Evolutionary conservation across 2,888 invertebrate genomes (phyloP).

Genomic region (Disparrhopalites patrizii): DNA sequence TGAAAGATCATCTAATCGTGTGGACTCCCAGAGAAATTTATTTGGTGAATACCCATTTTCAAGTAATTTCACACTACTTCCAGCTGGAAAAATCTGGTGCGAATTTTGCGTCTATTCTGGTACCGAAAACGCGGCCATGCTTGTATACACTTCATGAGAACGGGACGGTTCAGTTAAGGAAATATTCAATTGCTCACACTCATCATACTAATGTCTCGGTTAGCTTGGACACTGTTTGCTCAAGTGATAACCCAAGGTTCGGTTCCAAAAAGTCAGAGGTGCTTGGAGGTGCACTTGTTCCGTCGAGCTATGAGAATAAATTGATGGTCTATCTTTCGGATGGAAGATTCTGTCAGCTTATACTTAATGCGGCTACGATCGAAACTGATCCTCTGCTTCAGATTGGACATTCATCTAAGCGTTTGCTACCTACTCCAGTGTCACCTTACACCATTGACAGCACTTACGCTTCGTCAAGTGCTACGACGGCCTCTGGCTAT

Average conservation of each 20-base stretch:
- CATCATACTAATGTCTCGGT: slow-evolving; percentile 31
- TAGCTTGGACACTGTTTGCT: slow-evolving; percentile 38
- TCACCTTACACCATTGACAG: slow-evolving; percentile 2
- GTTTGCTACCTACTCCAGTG: slow-evolving; percentile 21
- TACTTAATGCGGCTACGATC: too few species aligned
- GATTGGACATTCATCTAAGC: slow-evolving; percentile 1
- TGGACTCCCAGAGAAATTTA: slow-evolving; percentile 38
- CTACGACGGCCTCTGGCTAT: too few species aligned
- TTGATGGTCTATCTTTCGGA: slow-evolving; percentile 43
- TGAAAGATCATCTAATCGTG: slow-evolving; percentile 41
- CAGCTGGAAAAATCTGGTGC: slow-evolving; percentile 24
- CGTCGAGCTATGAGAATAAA: slow-evolving; percentile 34
- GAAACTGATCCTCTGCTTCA: too few species aligned
- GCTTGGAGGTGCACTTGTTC: slow-evolving; percentile 36
- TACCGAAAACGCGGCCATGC: slow-evolving; percentile 34
- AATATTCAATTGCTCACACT: slow-evolving; percentile 40
- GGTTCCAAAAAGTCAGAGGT: slow-evolving; percentile 45
- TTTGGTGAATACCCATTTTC: slow-evolving; percentile 43
- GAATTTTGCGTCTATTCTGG: slow-evolving; percentile 35
- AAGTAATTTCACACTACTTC: slow-evolving; percentile 31
- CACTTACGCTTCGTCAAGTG: background rate
- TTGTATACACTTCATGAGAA: slow-evolving; percentile 45
- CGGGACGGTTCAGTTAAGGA: slow-evolving; percentile 39
- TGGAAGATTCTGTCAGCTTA: slow-evolving; percentile 38
- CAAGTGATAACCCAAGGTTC: slow-evolving; percentile 42